Conservation (phyloP, 2,797 vertebrate genomes). For the Emys orbicularis region DNA sequence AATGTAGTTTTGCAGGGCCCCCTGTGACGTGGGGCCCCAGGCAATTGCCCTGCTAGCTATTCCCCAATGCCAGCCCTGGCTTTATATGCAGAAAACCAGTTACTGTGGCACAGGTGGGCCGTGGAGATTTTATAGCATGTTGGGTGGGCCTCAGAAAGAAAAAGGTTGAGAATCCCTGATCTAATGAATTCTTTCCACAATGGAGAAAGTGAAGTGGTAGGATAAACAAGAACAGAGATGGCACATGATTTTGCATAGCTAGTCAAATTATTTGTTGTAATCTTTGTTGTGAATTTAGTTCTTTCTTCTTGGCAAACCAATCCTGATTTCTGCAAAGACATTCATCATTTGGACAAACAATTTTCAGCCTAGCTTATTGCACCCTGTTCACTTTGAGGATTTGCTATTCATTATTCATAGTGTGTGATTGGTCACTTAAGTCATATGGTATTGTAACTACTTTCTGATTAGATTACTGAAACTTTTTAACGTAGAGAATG, state of each 20-base stretch:
- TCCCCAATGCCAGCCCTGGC: no score
- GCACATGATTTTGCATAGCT: constrained; percentile 4
- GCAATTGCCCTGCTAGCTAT: no score
- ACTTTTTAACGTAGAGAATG: neutral
- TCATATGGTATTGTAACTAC: neutral
- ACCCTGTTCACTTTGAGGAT: neutral
- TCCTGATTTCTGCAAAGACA: neutral
- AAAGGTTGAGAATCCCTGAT: neutral
- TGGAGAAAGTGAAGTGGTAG: neutral
- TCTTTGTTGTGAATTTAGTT: neutral
- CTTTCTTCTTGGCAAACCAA: constrained; percentile 15
- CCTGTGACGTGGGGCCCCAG: no score
- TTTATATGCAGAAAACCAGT: no score
- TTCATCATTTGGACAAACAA: neutral
- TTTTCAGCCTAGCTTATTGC: neutral
- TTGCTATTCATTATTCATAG: neutral
- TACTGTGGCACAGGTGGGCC: no score
- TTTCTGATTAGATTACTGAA: neutral
- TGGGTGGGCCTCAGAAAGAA: no score
- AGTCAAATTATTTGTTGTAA: constrained; percentile 18
- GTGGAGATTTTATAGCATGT: no score
- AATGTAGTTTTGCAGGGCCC: no score
- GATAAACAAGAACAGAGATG: neutral
- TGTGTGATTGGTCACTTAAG: neutral
- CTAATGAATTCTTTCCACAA: constrained; percentile 17